Percentiles rank a stretch among this genome's conserved stretches.
Evolutionary conservation across 2,797 vertebrate genomes (phyloP).

Genomic region (Gymnodraco acuticeps): DNA sequence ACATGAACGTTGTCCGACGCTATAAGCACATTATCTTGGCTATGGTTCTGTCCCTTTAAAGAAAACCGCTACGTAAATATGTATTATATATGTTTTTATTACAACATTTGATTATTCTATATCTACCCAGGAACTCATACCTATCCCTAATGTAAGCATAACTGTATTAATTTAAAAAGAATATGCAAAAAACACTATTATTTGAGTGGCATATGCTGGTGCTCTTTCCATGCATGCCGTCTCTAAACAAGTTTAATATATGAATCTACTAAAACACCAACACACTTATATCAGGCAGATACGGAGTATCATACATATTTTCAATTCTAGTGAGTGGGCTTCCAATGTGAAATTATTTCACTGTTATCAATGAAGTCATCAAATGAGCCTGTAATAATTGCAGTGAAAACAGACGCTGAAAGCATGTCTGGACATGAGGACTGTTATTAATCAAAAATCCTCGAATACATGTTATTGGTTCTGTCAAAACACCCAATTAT

Average conservation of each 20-base stretch:
- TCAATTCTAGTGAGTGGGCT: not conserved
- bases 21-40: too few relatives aligned
- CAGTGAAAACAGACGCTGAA: slow-evolving; percentile 25
- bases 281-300: not conserved
- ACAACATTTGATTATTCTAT: too few relatives aligned
- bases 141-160: too few relatives aligned
- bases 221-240: not conserved
- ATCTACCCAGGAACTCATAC: too few relatives aligned
- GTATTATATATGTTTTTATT: too few relatives aligned
- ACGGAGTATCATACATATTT: not conserved
- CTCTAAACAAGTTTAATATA: not conserved
- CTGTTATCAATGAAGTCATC: slow-evolving; percentile 11
- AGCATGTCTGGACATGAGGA: slow-evolving; percentile 27
- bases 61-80: too few relatives aligned
- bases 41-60: too few relatives aligned
- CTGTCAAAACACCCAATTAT: slow-evolving; percentile 7
- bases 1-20: too few relatives aligned
- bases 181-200: not conserved
- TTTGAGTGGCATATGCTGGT: not conserved
- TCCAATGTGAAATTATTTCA: not conserved
- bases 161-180: too few relatives aligned
- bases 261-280: not conserved
- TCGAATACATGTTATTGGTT: slow-evolving; percentile 16
- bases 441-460: slow-evolving; percentile 9
- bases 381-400: slow-evolving; percentile 3